phyloP scores from a whole-genome alignment of 1,140 invertebrate species.

The Drosophila sulfurigaster region DNA sequence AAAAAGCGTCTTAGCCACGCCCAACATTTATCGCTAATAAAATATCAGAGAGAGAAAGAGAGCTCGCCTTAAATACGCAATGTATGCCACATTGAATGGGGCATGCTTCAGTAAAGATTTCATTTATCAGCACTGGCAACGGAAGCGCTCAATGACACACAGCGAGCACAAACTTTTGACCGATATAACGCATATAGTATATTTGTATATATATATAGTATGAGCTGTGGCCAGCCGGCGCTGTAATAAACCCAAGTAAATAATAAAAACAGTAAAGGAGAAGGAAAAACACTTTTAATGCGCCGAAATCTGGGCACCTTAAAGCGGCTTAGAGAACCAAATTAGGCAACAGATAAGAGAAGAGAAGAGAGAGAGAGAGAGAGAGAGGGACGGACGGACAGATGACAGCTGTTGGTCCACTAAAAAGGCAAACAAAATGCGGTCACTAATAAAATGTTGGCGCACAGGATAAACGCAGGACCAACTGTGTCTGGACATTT shows the following conservation, averaged over 20 bases:
- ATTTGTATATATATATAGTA: not conserved
- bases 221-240: constrained; percentile 17
- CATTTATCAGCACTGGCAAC: constrained; percentile 60
- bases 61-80: constrained; percentile 65
- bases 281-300: constrained; percentile 49
- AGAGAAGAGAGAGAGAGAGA: no score
- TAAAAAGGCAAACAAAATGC: constrained; percentile 70
- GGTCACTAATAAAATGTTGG: constrained; percentile 71
- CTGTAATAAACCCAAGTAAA: constrained; percentile 44
- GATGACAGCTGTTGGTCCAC: constrained; percentile 64
- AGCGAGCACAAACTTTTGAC: constrained; percentile 60
- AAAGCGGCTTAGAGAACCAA: constrained; percentile 63
- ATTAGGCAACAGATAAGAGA: constrained; percentile 62
- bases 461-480: constrained; percentile 34
- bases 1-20: not conserved
- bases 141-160: constrained; percentile 66
- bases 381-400: no score
- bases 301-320: constrained; percentile 59
- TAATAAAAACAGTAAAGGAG: constrained; percentile 40
- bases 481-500: constrained; percentile 51
- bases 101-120: constrained; percentile 53
- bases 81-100: constrained; percentile 69
- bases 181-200: constrained; percentile 47
- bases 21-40: constrained; percentile 64
- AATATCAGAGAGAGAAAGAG: constrained; percentile 44